phyloP scores from a whole-genome alignment of 53 echinoderm and acorn worm species.

The Astropecten irregularis region DNA sequence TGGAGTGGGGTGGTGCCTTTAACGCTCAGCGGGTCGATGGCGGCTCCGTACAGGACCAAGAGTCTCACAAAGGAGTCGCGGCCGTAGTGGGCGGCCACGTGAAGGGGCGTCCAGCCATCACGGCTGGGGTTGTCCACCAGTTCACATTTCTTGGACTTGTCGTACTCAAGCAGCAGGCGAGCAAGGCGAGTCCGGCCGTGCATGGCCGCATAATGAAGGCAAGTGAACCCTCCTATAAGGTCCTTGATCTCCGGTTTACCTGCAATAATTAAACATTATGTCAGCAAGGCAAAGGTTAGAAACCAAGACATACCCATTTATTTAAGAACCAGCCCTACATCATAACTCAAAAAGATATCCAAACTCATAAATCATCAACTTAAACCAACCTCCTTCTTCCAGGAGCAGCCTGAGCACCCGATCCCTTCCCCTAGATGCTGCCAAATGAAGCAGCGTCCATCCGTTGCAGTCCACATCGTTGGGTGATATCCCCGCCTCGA shows the following conservation, averaged over 20 bases:
- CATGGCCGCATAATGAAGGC: slow-evolving; percentile 87
- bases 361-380: too few species aligned
- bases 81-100: slow-evolving; percentile 87
- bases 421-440: slow-evolving; percentile 80
- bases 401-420: slow-evolving; percentile 73
- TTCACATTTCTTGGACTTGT: slow-evolving; percentile 54
- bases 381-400: slow-evolving; percentile 78
- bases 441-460: slow-evolving; percentile 85
- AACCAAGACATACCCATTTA: too few species aligned
- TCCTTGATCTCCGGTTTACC: slow-evolving; percentile 73
- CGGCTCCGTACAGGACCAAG: slow-evolving; percentile 65
- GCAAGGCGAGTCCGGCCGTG: slow-evolving; percentile 87
- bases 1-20: slow-evolving; percentile 85
- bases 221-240: slow-evolving; percentile 78
- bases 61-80: slow-evolving; percentile 80
- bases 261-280: slow-evolving; percentile 37
- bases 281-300: too few species aligned
- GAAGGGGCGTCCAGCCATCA: slow-evolving; percentile 85
- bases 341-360: too few species aligned
- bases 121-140: slow-evolving; percentile 74
- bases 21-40: slow-evolving; percentile 69
- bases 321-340: too few species aligned
- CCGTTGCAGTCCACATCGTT: slow-evolving; percentile 84
- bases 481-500: slow-evolving; percentile 67
- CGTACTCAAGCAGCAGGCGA: slow-evolving; percentile 74